phyloP scores from a whole-genome alignment of 2,113 vertebrate genomes.

The Anser brachyrhynchus region DNA sequence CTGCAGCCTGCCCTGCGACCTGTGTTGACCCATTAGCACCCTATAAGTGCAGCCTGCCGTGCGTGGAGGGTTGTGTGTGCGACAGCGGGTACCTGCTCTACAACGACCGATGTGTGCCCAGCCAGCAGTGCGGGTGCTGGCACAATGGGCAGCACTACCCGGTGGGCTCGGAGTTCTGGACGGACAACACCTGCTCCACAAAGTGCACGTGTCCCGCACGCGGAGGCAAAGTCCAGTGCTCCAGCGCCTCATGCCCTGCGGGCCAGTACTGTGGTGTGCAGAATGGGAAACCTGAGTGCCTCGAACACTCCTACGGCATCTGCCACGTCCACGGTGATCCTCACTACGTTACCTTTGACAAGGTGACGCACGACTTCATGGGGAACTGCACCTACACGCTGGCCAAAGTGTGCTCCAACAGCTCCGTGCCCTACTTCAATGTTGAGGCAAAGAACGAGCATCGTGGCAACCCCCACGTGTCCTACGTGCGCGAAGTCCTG shows the following conservation, averaged over 20 bases:
- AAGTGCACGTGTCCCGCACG: conserved; percentile 73
- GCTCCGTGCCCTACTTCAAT: conserved; percentile 75
- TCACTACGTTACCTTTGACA: conserved; percentile 80
- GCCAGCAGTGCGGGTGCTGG: conserved; percentile 60
- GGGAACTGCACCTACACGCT: conserved; percentile 79
- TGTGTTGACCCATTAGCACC: not conserved
- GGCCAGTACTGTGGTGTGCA: conserved; percentile 72
- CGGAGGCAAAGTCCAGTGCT: conserved; percentile 77
- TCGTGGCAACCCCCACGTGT: conserved; percentile 58
- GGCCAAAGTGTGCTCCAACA: conserved; percentile 77
- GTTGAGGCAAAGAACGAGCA: conserved; percentile 81
- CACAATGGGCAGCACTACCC: conserved; percentile 56
- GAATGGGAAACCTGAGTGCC: conserved; percentile 4
- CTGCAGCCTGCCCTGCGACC: conserved; percentile 47
- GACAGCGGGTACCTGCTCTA: conserved; percentile 59
- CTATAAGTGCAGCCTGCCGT: not conserved
- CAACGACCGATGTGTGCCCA: conserved; percentile 38
- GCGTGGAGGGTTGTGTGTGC: conserved; percentile 41
- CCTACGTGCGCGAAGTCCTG: conserved; percentile 74
- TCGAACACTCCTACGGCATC: conserved; percentile 31
- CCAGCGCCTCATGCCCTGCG: conserved; percentile 56
- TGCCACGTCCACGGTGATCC: conserved; percentile 75
- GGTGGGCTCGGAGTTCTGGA: conserved; percentile 75
- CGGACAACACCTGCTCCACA: conserved; percentile 73
- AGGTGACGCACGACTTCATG: conserved; percentile 74